phyloP scores from a whole-genome alignment of 2,113 vertebrate genomes.

The Oryzias melastigma region DNA sequence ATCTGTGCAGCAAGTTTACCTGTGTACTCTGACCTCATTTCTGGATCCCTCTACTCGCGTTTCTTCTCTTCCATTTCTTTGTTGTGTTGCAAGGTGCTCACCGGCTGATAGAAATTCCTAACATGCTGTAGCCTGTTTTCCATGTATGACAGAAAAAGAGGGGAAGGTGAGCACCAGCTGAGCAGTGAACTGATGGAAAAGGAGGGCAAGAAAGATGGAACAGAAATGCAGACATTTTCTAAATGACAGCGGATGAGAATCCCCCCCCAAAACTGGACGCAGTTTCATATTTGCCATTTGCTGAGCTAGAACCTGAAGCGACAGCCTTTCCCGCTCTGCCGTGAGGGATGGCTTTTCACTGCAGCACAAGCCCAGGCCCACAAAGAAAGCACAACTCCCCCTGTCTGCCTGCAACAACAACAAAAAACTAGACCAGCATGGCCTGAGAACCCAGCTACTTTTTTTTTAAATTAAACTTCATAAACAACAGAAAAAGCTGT shows the following conservation, averaged over 20 bases:
- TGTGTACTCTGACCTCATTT: constrained; percentile 30
- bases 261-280: background rate
- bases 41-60: constrained; percentile 18
- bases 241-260: background rate
- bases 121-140: constrained; percentile 60
- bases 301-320: constrained; percentile 13
- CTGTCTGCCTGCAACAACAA: constrained; percentile 5
- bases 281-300: constrained; percentile 2
- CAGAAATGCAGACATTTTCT: constrained; percentile 6
- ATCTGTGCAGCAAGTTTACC: constrained; percentile 22
- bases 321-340: constrained; percentile 28
- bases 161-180: constrained; percentile 14
- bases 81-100: constrained; percentile 61
- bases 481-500: constrained; percentile 41
- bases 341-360: constrained; percentile 15
- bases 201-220: constrained; percentile 18
- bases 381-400: constrained; percentile 31
- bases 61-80: constrained; percentile 31
- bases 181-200: constrained; percentile 20
- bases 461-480: constrained; percentile 2
- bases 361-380: constrained; percentile 23
- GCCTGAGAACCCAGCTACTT: constrained; percentile 1
- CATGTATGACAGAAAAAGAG: constrained; percentile 16
- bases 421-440: constrained; percentile 9
- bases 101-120: constrained; percentile 64